phyloP scores from a whole-genome alignment of 2,888 invertebrate species.

The Cryptocephalus moraei region DNA sequence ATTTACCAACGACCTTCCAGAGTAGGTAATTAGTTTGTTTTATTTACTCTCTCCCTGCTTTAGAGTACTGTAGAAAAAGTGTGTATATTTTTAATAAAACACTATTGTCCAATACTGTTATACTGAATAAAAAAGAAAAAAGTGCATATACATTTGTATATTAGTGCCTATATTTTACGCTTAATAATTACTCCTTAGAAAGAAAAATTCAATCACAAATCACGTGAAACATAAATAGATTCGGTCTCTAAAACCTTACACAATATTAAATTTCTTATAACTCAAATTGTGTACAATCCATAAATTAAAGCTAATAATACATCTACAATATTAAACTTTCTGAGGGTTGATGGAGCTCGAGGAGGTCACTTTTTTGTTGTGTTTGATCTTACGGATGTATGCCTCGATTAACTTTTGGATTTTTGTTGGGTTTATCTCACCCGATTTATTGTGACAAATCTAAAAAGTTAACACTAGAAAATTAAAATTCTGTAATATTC shows the following conservation, averaged over 20 bases:
- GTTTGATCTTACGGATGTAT: conserved; percentile 79
- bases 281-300: too few species aligned
- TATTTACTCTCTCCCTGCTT: not conserved
- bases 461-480: conserved; percentile 40
- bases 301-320: too few species aligned
- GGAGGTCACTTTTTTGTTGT: conserved; percentile 42
- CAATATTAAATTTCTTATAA: conserved; percentile 5
- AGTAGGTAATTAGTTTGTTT: conserved; percentile 31
- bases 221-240: too few species aligned
- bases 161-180: conserved; percentile 3
- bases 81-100: not conserved
- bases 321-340: conserved; percentile 18
- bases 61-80: conserved; percentile 38
- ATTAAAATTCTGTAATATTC: conserved; percentile 4
- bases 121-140: conserved; percentile 50
- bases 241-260: too few species aligned
- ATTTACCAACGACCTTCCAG: conserved; percentile 33
- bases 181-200: too few species aligned
- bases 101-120: too few species aligned
- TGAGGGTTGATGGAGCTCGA: conserved; percentile 33
- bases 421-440: conserved; percentile 93
- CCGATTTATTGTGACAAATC: conserved; percentile 95
- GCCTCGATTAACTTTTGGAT: conserved; percentile 88
- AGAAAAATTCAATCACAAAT: not conserved
- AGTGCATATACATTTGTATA: conserved; percentile 6